Evolutionary conservation across 1,140 invertebrate species (phyloP), one percentile per base, ranked within the genome.

Genomic region (Ceratitis capitata): DNA sequence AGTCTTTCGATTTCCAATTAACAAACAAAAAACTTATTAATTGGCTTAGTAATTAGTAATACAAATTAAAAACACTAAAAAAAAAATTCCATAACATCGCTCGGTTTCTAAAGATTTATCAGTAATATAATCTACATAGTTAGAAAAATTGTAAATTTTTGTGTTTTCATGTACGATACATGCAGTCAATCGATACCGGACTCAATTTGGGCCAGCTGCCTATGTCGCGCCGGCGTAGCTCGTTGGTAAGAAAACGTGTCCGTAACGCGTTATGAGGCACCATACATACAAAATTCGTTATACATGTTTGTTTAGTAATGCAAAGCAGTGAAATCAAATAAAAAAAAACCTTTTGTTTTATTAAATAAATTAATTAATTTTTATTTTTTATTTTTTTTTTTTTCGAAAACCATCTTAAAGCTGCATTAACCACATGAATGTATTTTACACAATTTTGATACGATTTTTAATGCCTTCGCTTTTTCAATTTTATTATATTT

Each of bases 141-240:
- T 83, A 29, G 82, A 51, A 23, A 39, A 51, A n/a, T 53, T 83
- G 47, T 51, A 53, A 53, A 58, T 83, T 53, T 83, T 51, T 85
- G n/a, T 85, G 39, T 85, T 85, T 85, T 85, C 45, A 47, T 47
- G 61, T 87, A 78, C 69, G 45, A 87, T 84, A 85, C 61, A 86
- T 35, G 45, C 84, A 86, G 86, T 87, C 86, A 39, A 87, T 87
- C 83, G 86, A 87, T 47, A 85, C 86, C 19, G 86, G 86, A 87
- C 78, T 87, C 32, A 87, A 87, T 87, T 87, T 87, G 82, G 86
- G 85, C 32, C 86, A 85, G 82, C 74, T 87, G 47, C 85, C 82
- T 74, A 82, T 86, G 42, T 78, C 84, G 19, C 61, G 58, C 58
- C 85, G 86, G 82, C 86, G 69, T 53, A 85, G 69, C 35, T 86